Conservation (phyloP, 1,140 invertebrate genomes). For the Lanistes nyassanus region DNA sequence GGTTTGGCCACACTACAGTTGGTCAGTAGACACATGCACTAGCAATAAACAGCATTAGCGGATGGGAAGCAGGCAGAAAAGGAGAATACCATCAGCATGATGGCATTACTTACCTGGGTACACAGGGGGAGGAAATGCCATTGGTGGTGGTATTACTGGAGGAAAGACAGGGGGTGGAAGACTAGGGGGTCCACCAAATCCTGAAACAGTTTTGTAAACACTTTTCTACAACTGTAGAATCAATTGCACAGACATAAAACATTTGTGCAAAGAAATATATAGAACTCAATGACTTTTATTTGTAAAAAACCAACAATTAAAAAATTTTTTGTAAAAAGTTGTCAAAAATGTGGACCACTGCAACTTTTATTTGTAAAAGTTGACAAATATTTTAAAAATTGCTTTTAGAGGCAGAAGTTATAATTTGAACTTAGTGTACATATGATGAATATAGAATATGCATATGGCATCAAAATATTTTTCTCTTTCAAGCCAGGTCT, state of each 20-base stretch:
- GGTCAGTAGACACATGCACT: background rate
- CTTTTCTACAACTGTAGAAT: no score
- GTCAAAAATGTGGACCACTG: no score
- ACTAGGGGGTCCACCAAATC: conserved; percentile 40
- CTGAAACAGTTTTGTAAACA: conserved; percentile 32
- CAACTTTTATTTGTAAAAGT: no score
- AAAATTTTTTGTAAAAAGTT: background rate
- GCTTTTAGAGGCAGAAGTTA: no score
- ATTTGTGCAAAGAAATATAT: background rate
- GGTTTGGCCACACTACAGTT: background rate
- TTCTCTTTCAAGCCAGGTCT: no score
- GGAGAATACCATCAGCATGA: background rate
- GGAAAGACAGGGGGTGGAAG: conserved; percentile 44
- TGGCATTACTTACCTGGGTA: conserved; percentile 40
- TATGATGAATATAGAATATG: no score
- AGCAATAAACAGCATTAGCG: background rate
- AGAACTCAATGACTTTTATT: background rate
- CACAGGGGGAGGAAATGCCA: conserved; percentile 39
- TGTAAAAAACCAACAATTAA: background rate
- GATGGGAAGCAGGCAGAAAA: background rate
- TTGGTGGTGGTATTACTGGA: conserved; percentile 40
- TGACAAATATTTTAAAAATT: no score
- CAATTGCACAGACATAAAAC: background rate
- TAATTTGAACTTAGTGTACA: no score
- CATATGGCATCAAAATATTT: no score